Conservation (phyloP, 2,797 vertebrate genomes). For the Cygnus olor region DNA sequence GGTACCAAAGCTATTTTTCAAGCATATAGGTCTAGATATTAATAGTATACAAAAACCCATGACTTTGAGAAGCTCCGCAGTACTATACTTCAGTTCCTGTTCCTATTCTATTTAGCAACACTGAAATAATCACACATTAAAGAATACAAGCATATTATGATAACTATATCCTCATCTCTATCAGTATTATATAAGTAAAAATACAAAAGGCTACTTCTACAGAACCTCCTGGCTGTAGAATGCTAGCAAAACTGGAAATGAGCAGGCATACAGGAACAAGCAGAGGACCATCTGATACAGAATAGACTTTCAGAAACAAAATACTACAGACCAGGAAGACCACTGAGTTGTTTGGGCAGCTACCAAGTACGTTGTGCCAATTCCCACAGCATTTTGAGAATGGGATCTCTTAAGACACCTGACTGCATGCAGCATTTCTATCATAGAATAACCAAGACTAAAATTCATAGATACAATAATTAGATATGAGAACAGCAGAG, state of each 20-base stretch:
- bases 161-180: too few relatives aligned
- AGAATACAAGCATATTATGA: background rate
- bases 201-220: fast-evolving
- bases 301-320: background rate
- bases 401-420: background rate
- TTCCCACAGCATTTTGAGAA: background rate
- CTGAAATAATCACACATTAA: background rate
- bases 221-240: background rate
- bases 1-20: background rate
- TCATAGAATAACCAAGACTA: background rate
- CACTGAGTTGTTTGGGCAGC: background rate
- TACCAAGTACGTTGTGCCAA: background rate
- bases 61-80: background rate
- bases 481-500: background rate
- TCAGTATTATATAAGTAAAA: background rate
- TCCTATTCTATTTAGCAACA: background rate
- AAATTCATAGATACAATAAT: background rate
- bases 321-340: background rate
- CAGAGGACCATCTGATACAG: background rate
- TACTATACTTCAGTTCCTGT: background rate
- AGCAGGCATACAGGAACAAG: background rate
- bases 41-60: background rate
- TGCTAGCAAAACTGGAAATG: background rate
- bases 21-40: background rate
- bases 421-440: background rate